Base-by-base conservation (phyloP, 2,113 vertebrate species). In the Dolichallabes microphthalmus region DNA sequence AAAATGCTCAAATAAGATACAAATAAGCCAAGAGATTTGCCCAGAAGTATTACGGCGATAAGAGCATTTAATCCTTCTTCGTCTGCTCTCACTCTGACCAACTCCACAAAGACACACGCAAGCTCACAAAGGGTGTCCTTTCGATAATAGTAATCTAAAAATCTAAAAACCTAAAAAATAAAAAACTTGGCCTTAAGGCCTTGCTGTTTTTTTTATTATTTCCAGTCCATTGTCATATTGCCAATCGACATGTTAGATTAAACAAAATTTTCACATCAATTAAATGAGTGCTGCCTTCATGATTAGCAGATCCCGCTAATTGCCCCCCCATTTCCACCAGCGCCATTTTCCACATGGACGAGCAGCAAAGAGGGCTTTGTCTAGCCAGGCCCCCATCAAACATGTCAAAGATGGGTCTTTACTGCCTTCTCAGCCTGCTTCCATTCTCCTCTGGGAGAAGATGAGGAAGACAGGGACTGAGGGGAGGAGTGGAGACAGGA, bases 231-330 rank as follows among this genome's bases (percentile, higher is more conserved):
- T 93, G 92, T 94, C 69, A 66, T 87, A 74, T 85, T 85, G 88
- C 90, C 88, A 90, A 93, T 93, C 90, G 85, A 93, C 93, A 93
- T 93, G 93, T 92, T 91, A 91, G 92, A 94, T 93, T 81, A 93
- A 95, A 94, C 91, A 91, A 92, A 90, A 95, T 92, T 94, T 95
- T 91, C 93, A 94, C 93, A 92, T 95, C 94, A 94, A 92, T 94
- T 93, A 93, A 93, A 94, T 94, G 91, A 94, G 91, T 91, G 92
- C 93, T 94, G 91, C 91, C 89, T 90, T 45, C 90, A 92, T 93
- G 94, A 95, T 94, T 93, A 94, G 91, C 91, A 93, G 92, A 93
- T 93, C 90, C 90, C 88, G 91, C 94, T 95, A 95, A 95, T 94
- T 94, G 93, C 91, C 77, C 79, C 77, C 73, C 74, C 91, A 85